Base-by-base conservation (phyloP, 2,797 vertebrate species). In the Catamblyrhynchus diadema region DNA sequence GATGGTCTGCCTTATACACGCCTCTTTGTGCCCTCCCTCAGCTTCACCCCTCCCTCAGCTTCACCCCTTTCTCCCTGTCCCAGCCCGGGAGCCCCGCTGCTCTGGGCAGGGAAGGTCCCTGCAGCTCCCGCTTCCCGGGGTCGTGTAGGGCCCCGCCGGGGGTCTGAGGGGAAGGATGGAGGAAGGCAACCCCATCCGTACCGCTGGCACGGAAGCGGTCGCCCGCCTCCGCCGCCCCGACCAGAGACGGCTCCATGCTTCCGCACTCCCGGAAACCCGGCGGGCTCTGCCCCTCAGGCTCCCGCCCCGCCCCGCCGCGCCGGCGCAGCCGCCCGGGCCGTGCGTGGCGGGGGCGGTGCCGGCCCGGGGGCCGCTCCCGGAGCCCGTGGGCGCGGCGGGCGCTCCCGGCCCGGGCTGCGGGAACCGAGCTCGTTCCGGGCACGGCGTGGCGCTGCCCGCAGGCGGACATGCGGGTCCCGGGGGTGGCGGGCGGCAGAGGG, bases 301-400 rank as follows among this genome's bases (percentile, higher is more conserved):
- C 73, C 53, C 21, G 32, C 53, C 53, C 53, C 53, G 44, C 65
- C 67, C 64, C 70, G 10, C 30, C 56, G 57, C 77, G 74, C 77
- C 81, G 79, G 73, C 74, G 89, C 86, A 69, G 71, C 80, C 33
- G 71, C 80, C 27, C 33, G 44, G 9, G 53, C 80, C 45, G 25
- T 75, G 70, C 51, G 50, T 53, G 77, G 89, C 24, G 69, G 88
- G 67, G 75, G 70, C 27, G 54, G 74, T 32, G 32, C 65, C 6
- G 91, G 96, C 82, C 94, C 96, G 23, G 45, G 45, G 45, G 50
- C 97, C 51, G 35, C 37, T 15, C 18, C 39, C 39, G 33, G 28
- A 15, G 32, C 48, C 12, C 54, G n/a, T 7, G 79, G 39, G 79
- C 65, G 66, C 47, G 19, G 28, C 22, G 47, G 47, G 53, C 65